These are phyloP conservation scores for Plebejus anna DNA, from an alignment of 2,888 invertebrate species.

Conservation along the genomic window DNA sequence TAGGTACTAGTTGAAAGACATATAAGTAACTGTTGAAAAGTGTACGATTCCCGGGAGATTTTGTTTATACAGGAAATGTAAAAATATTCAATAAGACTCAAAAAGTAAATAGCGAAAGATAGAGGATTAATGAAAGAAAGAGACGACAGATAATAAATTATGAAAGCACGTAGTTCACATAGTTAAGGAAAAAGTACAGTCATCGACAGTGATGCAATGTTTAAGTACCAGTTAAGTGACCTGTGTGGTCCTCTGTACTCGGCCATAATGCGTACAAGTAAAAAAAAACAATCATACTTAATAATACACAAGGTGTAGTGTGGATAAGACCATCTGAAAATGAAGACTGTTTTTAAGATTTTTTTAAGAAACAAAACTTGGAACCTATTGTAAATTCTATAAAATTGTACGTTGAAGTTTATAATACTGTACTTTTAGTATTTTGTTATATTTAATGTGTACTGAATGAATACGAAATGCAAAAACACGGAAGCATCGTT, in stretches of 20 bases:
- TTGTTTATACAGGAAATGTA: too few relatives aligned
- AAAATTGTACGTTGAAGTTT: too few relatives aligned
- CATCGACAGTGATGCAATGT: constrained; percentile 19
- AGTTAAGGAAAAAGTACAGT: constrained; percentile 14
- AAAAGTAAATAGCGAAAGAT: neutral
- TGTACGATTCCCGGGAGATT: too few relatives aligned
- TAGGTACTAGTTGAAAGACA: too few relatives aligned
- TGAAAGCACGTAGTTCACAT: neutral
- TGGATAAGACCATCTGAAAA: constrained; percentile 43
- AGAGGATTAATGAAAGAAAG: neutral
- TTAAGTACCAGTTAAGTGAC: constrained; percentile 32
- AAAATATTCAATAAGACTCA: too few relatives aligned
- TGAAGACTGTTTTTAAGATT: neutral
- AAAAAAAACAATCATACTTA: constrained; percentile 52
- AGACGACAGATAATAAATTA: neutral
- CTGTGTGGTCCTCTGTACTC: constrained; percentile 41
- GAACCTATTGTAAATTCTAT: too few relatives aligned
- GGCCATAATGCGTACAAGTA: constrained; percentile 51
- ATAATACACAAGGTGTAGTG: constrained; percentile 37
- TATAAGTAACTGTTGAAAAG: too few relatives aligned
- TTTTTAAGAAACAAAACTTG: neutral
- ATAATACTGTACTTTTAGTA: too few relatives aligned
- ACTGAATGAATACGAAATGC: too few relatives aligned
- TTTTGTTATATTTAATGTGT: too few relatives aligned
- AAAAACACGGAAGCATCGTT: too few relatives aligned